Evolutionary conservation across 2,797 vertebrate genomes (phyloP), one percentile per base, ranked within the genome.

Genomic region (Odontamblyopus rebecca): DNA sequence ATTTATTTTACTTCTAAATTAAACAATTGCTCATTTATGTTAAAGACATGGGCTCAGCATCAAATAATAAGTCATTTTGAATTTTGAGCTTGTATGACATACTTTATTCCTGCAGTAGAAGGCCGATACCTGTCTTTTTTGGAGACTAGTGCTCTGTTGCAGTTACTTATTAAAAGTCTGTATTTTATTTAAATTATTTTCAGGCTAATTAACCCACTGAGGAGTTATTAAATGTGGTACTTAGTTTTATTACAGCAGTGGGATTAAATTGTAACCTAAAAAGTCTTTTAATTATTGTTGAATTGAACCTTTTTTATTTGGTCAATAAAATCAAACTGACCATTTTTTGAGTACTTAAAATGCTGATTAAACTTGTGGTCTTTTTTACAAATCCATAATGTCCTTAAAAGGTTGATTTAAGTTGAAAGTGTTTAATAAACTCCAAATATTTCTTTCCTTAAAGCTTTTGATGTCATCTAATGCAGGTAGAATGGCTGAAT

Each of bases 1-100:
- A 77, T 84, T 88, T 83, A 69, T 71, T 59, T 56, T 60, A 48
- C 63, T 75, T 82, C 73, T 74, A 38, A 83, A 75, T 77, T 27
- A 2, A 79, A 74, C 73, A 56, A 67, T 76, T 35, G 48, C 19
- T 68, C 72, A 68, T 38, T 64, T 48, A 64, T 69, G 48, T 70
- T 8, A 59, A 19, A 72, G 61, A 61, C 71, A 77, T 73, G 63
- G 66, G 48, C 69, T 75, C 12, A 13, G 65, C 64, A 66, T 73
- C 72, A 53, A 57, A 19, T 30, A 2, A 32, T 32, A n/a, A 2
- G 1, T 67, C 53, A 0, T 67, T 19, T 67, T 67, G 13, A 11
- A 19, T n/a, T 29, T 26, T 26, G 26, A 64, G 23, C 23, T 27
- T 50, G 23, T 65, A 8, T 44, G n/a, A 12, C 8, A 12, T 44